Base-by-base conservation (phyloP, 2,888 invertebrate species). In the Cheilosia urbana region DNA sequence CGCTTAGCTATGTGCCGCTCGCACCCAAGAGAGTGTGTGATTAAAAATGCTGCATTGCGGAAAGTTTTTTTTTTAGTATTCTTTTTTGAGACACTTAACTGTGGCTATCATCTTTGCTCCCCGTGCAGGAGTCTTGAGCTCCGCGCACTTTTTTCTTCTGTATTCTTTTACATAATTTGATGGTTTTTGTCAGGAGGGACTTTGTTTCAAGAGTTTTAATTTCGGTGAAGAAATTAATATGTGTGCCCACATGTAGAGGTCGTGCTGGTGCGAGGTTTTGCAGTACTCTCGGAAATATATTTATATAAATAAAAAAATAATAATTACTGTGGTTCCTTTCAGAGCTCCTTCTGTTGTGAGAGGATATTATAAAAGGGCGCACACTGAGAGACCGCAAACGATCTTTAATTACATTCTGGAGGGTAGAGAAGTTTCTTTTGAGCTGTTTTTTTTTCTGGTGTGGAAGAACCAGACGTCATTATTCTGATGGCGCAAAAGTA, bases 21-120 rank as follows among this genome's bases (percentile, higher is more conserved):
- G 30, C 62, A 68, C 73, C 73, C 79, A 73, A 68, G 73, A 79
- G 83, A 65, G 63, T 40, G 76, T 80, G 80, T 80, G 80, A 85
- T 85, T 85, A 80, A 85, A 85, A 85, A 80, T 80, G 80, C 84
- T 85, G 80, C 84, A 85, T 85, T 85, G 84, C 84, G 76, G 84
- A 76, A 85, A 84, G 47, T 75, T 84, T 80, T 69, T 53, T 42
- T 51, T 7, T 19, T 51, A 42, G 6, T 34, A 15, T 15, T 72
- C 1, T 72, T 72, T 68, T 66, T 11, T 45, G 21, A 62, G 66
- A 63, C 60, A 51, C 62, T 63, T 79, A 83, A 78, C 72, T 62
- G 49, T 21, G 83, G 78, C 79, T 62, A 83, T 73, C 78, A 77
- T 83, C 55, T 72, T 66, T 55, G 65, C 55, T 42, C 40, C 47